Base-by-base conservation (phyloP, 2,888 invertebrate species). In the Meloe dianella region DNA sequence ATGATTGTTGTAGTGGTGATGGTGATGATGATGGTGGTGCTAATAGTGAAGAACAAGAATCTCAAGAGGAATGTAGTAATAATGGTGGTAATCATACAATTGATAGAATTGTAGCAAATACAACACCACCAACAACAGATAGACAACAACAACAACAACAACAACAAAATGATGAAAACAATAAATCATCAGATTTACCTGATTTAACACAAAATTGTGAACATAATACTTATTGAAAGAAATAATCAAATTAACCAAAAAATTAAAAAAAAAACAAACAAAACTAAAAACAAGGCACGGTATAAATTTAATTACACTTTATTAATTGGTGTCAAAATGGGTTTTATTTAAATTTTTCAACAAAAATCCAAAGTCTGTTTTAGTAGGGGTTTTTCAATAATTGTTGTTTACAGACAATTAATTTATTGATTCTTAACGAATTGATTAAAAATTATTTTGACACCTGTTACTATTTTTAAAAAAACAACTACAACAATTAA, bases 1-100 rank as follows among this genome's bases (percentile, higher is more conserved):
- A 81, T 27, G 83, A 83, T 24, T 82, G 82, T 58, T 76, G 75
- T 10, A 80, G 79, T 64, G 83, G 47, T 51, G n/a, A n/a, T n/a
- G 89, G 89, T 78, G 91, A 83, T 62, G 72, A 79, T 14, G 82
- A 82, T 17, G 81, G 80, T 27, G 83, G 82, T 22, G 82, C 81
- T 57, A 76, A 75, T 10, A 80, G 79, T 64, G 83, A 83, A 70
- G 83, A 82, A 57, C 82, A 81, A 35, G 80, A 81, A 65, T 79
- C 80, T 20, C 82, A 81, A 66, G 82, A 82, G 62, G 82, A 83
- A 38, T 8, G 47, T 12, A 89, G 89, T 78, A 90, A 83, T 61
- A 72, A 79, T 14, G 82, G 82, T 17, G 81, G 80, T 27, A 82
- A 82, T 24, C 82, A 82, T 58, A 76, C 75, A 8, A 80, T 79